Percentiles rank a stretch among this genome's conserved stretches.
Evolutionary conservation across 2,888 invertebrate genomes (phyloP).

Genomic region (Rotaria socialis): DNA sequence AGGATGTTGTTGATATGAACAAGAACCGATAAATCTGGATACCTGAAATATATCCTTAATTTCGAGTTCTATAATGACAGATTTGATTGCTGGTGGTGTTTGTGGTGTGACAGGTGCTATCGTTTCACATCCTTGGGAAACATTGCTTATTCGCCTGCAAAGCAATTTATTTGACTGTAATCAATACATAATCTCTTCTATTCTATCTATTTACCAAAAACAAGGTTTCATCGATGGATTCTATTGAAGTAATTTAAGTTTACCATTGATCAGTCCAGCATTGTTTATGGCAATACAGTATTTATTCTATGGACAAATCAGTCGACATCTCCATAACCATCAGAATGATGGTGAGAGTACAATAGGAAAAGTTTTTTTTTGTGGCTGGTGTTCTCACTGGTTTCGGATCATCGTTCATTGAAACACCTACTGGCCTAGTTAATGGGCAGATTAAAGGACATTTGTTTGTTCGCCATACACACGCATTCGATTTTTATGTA

Average conservation of each 20-base stretch:
- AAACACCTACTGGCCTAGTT: conserved; percentile 49
- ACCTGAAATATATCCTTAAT: no score
- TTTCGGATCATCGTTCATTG: conserved; percentile 48
- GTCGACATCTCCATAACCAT: not conserved
- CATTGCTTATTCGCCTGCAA: not conserved
- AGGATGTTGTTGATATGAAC: no score
- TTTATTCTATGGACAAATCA: conserved; percentile 11
- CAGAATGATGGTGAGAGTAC: not conserved
- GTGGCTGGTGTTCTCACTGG: conserved; percentile 48
- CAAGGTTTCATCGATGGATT: not conserved
- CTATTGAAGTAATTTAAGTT: not conserved
- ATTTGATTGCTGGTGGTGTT: not conserved
- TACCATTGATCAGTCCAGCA: not conserved
- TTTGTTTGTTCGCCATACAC: not conserved
- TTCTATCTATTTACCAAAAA: not conserved
- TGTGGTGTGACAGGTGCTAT: not conserved
- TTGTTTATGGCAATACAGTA: not conserved
- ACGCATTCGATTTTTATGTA: not conserved
- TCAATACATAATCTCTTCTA: not conserved
- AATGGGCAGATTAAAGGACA: not conserved
- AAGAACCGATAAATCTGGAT: no score
- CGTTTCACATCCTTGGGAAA: not conserved
- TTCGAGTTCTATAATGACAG: not conserved
- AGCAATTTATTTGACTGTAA: not conserved
- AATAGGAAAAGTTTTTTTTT: not conserved